These are phyloP conservation scores for Eurystomus gularis DNA, from an alignment of 2,113 vertebrate genomes.

Conservation along the genomic window DNA sequence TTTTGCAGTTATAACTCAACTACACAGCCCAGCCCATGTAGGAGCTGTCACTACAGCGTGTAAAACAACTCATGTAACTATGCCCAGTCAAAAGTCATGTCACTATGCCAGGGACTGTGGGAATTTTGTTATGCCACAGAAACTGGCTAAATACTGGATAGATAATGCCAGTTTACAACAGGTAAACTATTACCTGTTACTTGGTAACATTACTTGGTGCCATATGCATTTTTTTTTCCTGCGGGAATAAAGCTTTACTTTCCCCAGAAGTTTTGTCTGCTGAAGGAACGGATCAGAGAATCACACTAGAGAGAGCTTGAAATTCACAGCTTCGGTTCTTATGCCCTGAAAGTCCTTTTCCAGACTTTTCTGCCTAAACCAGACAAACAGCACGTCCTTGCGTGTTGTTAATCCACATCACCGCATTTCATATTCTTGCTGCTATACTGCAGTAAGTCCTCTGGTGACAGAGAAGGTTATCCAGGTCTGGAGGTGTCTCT, in stretches of 20 bases:
- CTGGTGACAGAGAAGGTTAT: constrained; percentile 1
- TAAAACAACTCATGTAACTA: not conserved
- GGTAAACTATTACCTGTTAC: not conserved
- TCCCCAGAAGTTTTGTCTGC: not conserved
- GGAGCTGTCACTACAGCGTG: not conserved
- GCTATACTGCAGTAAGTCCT: not conserved
- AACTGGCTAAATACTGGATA: not conserved
- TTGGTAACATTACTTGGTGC: too few species aligned
- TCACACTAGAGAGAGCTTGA: not conserved
- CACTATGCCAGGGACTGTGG: not conserved
- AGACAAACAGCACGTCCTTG: not conserved
- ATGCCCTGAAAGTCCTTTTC: not conserved
- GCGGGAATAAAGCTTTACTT: not conserved
- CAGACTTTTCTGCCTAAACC: not conserved
- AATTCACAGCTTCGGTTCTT: not conserved
- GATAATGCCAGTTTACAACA: not conserved
- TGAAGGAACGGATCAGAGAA: not conserved
- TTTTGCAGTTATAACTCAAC: not conserved
- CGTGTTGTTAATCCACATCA: not conserved
- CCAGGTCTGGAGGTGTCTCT: not conserved
- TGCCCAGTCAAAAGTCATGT: not conserved
- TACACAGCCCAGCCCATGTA: not conserved
- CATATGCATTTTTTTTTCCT: not conserved
- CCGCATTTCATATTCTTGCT: not conserved
- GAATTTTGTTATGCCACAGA: not conserved